A percentile compares a stretch with the other conserved stretches of the same genome.
phyloP scores from a whole-genome alignment of 2,888 invertebrate genomes.

The Cheilosia variabilis region DNA sequence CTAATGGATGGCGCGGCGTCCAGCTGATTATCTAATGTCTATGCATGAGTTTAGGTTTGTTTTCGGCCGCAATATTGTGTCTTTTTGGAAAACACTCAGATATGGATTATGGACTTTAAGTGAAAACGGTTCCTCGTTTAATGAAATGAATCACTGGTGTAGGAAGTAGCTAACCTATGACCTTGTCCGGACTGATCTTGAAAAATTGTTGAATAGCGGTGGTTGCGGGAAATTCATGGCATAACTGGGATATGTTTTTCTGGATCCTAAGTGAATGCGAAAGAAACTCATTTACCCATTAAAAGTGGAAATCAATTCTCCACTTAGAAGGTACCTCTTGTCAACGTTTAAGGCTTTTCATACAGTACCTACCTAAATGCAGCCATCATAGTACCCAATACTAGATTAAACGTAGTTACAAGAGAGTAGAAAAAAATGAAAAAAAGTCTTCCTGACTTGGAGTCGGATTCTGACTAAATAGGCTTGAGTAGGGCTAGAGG shows the following conservation, averaged over 20 bases:
- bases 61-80: not conserved
- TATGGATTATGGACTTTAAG: conserved; percentile 22
- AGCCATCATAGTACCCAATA: no score
- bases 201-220: not conserved
- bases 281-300: no score
- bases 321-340: no score
- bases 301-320: no score
- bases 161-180: not conserved
- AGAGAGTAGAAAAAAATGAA: no score
- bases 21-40: conserved; percentile 45
- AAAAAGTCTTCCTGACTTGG: no score
- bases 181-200: not conserved
- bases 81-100: conserved; percentile 17
- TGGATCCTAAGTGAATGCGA: not conserved
- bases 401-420: no score
- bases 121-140: not conserved
- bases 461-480: no score
- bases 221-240: not conserved
- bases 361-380: no score
- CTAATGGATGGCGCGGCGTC: conserved; percentile 61
- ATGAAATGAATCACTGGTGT: conserved; percentile 6
- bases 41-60: conserved; percentile 43
- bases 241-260: no score
- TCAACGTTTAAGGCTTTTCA: no score
- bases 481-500: no score